phyloP scores from a whole-genome alignment of 1,140 invertebrate genomes.

The Scaptodrosophila lebanonensis region DNA sequence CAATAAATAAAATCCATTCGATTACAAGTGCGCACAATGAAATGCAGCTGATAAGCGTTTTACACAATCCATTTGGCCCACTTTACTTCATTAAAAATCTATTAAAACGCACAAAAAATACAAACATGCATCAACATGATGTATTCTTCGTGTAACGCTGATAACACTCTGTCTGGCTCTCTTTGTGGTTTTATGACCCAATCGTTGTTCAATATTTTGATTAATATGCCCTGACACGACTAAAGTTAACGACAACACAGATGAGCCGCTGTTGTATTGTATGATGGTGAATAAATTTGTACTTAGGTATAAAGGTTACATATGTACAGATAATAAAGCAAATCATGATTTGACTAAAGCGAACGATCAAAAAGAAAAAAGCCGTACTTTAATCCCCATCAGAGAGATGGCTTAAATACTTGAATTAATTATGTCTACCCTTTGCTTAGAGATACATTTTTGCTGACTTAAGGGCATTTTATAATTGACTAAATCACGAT shows the following conservation, averaged over 20 bases:
- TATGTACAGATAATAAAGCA: too few relatives aligned
- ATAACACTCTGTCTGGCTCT: slow-evolving; percentile 26
- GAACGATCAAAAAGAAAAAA: too few relatives aligned
- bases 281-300: slow-evolving; percentile 33
- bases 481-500: too few relatives aligned
- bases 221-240: slow-evolving; percentile 36
- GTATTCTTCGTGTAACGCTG: slow-evolving; percentile 10
- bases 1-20: slow-evolving; percentile 69
- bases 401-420: too few relatives aligned
- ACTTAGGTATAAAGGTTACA: too few relatives aligned
- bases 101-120: slow-evolving; percentile 38
- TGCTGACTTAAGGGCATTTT: too few relatives aligned
- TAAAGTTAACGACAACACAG: slow-evolving; percentile 14
- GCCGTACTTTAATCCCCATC: too few relatives aligned
- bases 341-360: too few relatives aligned
- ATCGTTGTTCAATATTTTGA: slow-evolving; percentile 49
- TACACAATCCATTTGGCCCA: slow-evolving; percentile 66
- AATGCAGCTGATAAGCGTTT: slow-evolving; percentile 57
- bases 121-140: slow-evolving; percentile 19
- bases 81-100: slow-evolving; percentile 73
- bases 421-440: too few relatives aligned
- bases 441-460: too few relatives aligned
- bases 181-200: slow-evolving; percentile 22
- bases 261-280: slow-evolving; percentile 23
- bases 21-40: slow-evolving; percentile 68